Evolutionary conservation across 2,888 invertebrate genomes (phyloP).

Genomic region (Cabera pusaria): DNA sequence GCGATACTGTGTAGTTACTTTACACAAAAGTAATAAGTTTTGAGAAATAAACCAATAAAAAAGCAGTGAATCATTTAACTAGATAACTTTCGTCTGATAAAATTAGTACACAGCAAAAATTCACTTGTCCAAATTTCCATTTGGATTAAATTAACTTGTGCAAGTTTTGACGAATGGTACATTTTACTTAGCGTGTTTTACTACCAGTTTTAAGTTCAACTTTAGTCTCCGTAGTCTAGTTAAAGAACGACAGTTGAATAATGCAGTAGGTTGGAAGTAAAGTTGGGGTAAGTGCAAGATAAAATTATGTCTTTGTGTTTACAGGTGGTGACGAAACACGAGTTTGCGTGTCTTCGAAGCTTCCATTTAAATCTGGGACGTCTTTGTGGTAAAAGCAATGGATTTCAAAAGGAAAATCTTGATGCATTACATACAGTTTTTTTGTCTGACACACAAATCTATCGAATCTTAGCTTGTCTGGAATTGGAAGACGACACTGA

Average conservation of each 20-base stretch:
- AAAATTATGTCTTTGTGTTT: constrained; percentile 17
- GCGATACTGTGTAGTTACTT: too few species aligned
- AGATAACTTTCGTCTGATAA: constrained; percentile 22
- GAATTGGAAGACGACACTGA: too few species aligned
- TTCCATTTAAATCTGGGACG: constrained; percentile 3
- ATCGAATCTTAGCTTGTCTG: too few species aligned
- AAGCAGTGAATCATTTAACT: constrained; percentile 12
- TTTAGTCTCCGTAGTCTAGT: constrained; percentile 27
- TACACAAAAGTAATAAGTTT: too few species aligned
- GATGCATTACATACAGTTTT: too few species aligned
- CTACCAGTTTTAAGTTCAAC: constrained; percentile 30
- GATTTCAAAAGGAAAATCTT: too few species aligned
- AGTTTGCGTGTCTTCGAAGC: constrained; percentile 7
- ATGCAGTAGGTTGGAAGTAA: constrained; percentile 27
- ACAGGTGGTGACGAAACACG: constrained; percentile 13
- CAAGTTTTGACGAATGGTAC: constrained; percentile 34
- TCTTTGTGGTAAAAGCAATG: too few species aligned
- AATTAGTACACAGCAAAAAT: constrained; percentile 31
- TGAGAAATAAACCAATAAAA: constrained; percentile 1
- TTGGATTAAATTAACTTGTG: constrained; percentile 32
- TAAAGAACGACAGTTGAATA: constrained; percentile 35
- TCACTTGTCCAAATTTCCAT: constrained; percentile 32
- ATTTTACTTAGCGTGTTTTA: constrained; percentile 37
- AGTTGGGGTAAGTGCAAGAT: constrained; percentile 12
- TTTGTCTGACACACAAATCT: too few species aligned